Evolutionary conservation across 2,113 vertebrate species (phyloP).

Genomic region (Bubo blakistoni): DNA sequence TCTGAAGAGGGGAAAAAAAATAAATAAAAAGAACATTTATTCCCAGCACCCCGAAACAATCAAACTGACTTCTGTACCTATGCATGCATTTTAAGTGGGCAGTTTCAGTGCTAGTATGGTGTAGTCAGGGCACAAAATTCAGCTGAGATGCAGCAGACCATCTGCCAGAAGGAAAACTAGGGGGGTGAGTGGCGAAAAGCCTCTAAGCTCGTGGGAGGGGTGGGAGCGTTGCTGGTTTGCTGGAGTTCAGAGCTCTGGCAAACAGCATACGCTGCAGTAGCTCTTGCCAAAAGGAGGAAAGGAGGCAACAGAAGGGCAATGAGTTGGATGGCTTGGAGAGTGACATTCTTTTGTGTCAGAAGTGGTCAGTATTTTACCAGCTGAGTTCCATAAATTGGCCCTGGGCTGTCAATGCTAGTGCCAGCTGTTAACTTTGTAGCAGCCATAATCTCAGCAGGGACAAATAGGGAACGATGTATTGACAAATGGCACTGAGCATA

Average conservation of each 20-base stretch:
- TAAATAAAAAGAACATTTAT: not conserved
- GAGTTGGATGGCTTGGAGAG: not conserved
- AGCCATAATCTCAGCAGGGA: constrained; percentile 68
- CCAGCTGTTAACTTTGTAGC: constrained; percentile 68
- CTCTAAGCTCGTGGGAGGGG: not conserved
- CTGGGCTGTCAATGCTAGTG: constrained; percentile 43
- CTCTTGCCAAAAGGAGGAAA: constrained; percentile 12
- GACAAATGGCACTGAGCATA: constrained; percentile 68
- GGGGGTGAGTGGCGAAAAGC: not conserved
- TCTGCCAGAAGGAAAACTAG: constrained; percentile 15
- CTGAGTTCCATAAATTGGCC: constrained; percentile 67
- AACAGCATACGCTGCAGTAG: not conserved
- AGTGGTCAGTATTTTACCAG: constrained; percentile 65
- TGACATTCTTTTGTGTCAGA: constrained; percentile 33
- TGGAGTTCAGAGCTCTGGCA: constrained; percentile 1
- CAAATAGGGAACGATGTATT: constrained; percentile 66
- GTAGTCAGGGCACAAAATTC: not conserved
- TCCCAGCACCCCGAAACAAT: not conserved
- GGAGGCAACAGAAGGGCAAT: constrained; percentile 48
- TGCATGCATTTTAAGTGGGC: not conserved
- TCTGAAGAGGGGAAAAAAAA: not conserved
- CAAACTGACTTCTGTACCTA: not conserved
- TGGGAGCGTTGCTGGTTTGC: not conserved
- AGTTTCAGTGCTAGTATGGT: not conserved
- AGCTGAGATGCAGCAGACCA: not conserved